Evolutionary conservation across 2,113 vertebrate genomes (phyloP), one percentile per base, ranked within the genome.

Genomic region (Leptosomus discolor): DNA sequence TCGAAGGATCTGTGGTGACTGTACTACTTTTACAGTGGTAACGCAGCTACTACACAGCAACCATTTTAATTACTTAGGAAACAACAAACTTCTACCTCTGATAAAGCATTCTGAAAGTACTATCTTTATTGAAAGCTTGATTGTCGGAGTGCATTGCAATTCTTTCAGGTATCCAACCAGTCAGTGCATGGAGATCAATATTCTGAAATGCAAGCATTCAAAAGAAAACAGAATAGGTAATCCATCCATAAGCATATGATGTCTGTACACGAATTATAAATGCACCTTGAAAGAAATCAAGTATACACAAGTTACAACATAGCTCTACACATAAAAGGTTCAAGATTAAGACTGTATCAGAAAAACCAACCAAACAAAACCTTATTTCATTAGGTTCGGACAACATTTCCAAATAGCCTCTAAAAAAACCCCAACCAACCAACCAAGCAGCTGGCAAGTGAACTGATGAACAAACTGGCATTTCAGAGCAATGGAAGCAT

Each of bases 81-180:
- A 87, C 48, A 76, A 82, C 15, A 54, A 69, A 45, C 11, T 17
- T 30, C 74, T 97, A 99, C 99, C 99, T 99, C 97, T 99, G 99
- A 98, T 99, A 99, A 71, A 99, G 99, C 99, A 99, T 99, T 78
- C 99, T 99, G 98, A 99, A 99, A 60, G 98, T 99, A 97, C 98
- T 99, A 4, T 99, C 99, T 93, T 99, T 99, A 97, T 98, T 99
- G 98, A 99, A 99, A 12, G 98, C 98, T 88, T 99, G 99, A 98
- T 99, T 99, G 98, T 99, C 99, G 75, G 99, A 99, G 97, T 99
- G 99, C 99, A 99, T 99, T 50, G 99, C 99, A 70, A 99, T 99
- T 94, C 99, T 99, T 96, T 99, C 99, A 34, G 99, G 99, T 97
- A 99, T 99, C 99, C 99, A 99, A 24, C 99, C 99, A 46, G 99